A percentile compares a stretch with the other conserved stretches of the same genome.
phyloP scores from a whole-genome alignment of 2,888 invertebrate genomes.

The Desoria tigrina region DNA sequence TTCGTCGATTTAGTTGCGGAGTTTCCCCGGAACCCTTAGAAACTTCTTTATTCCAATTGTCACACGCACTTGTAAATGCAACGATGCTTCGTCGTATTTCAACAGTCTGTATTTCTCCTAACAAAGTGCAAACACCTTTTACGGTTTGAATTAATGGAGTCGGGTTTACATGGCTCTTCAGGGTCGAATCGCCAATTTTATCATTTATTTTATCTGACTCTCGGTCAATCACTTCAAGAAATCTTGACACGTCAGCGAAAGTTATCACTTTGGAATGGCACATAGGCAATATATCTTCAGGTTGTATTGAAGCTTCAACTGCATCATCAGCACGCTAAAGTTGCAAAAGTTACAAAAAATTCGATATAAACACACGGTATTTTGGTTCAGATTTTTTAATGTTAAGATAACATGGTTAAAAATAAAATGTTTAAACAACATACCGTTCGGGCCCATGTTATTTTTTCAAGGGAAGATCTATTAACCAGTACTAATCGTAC shows the following conservation, averaged over 20 bases:
- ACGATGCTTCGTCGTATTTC: slow-evolving; percentile 79
- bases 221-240: slow-evolving; percentile 51
- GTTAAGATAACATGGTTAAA: not conserved
- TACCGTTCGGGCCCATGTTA: slow-evolving; percentile 74
- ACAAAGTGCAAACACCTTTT: slow-evolving; percentile 85
- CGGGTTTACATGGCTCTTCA: slow-evolving; percentile 60
- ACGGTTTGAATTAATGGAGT: slow-evolving; percentile 84
- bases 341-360: slow-evolving; percentile 25
- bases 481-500: slow-evolving; percentile 68
- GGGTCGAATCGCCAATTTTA: slow-evolving; percentile 30
- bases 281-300: slow-evolving; percentile 78
- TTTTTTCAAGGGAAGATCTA: slow-evolving; percentile 64
- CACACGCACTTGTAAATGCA: slow-evolving; percentile 65
- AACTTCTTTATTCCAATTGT: slow-evolving; percentile 48
- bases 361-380: slow-evolving; percentile 1
- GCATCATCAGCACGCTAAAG: slow-evolving; percentile 70
- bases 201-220: slow-evolving; percentile 49
- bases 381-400: too few relatives aligned
- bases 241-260: slow-evolving; percentile 65
- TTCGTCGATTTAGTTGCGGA: slow-evolving; percentile 37
- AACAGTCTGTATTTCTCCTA: slow-evolving; percentile 84
- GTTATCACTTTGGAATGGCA: slow-evolving; percentile 74
- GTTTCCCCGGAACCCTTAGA: slow-evolving; percentile 33
- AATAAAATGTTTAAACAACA: slow-evolving; percentile 18
- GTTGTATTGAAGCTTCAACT: slow-evolving; percentile 69